A percentile compares a stretch with the other conserved stretches of the same genome.
Evolutionary conservation across 2,888 invertebrate species (phyloP).

Genomic region (Lottia gigantea): DNA sequence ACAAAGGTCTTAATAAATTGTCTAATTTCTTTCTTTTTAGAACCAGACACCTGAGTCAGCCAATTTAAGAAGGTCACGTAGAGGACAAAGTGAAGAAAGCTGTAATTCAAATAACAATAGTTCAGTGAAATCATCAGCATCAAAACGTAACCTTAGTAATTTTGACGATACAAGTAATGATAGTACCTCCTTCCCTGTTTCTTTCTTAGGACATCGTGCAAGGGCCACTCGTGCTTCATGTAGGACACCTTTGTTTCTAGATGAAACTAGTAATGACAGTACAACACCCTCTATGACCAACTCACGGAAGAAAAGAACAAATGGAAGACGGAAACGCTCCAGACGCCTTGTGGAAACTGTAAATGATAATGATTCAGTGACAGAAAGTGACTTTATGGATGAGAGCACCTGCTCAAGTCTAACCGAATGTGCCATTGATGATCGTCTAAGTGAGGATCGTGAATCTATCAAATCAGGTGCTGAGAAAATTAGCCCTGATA

Average conservation of each 20-base stretch:
- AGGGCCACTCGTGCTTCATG: neutral
- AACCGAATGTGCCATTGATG: conserved; percentile 14
- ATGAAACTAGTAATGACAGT: conserved; percentile 5
- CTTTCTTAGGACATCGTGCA: neutral
- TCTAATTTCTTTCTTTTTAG: neutral
- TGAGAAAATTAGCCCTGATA: too few relatives aligned
- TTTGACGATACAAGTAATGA: conserved; percentile 9
- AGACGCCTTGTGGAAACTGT: neutral
- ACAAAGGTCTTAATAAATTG: too few relatives aligned
- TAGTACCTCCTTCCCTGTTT: neutral
- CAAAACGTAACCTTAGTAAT: neutral
- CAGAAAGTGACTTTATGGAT: conserved; percentile 21
- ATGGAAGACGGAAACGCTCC: neutral
- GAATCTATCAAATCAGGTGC: too few relatives aligned
- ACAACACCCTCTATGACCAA: neutral
- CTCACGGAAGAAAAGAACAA: neutral
- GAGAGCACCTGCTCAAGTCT: conserved; percentile 17
- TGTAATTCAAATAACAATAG: conserved; percentile 3
- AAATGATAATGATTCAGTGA: conserved; percentile 1
- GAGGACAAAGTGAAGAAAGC: conserved; percentile 4
- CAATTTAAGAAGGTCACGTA: neutral
- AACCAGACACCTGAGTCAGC: neutral
- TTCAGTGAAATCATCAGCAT: neutral
- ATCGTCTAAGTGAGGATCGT: conserved; percentile 13
- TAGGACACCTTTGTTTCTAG: neutral